These are phyloP conservation scores for Laticauda colubrina DNA, from an alignment of 2,113 vertebrate species.

Conservation along the genomic window DNA sequence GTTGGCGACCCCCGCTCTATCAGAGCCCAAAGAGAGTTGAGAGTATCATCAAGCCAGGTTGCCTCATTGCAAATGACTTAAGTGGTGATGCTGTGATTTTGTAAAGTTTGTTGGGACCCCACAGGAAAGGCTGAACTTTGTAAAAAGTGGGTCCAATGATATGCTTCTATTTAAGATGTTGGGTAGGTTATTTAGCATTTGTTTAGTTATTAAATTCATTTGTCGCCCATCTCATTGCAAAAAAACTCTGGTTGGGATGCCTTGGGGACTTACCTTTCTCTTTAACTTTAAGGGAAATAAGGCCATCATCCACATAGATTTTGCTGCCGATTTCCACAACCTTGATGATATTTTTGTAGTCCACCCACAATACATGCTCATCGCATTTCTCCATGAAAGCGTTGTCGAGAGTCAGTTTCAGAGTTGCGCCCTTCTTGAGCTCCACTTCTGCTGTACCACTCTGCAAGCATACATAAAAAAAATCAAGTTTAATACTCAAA, in stretches of 20 bases:
- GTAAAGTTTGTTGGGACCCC: not conserved
- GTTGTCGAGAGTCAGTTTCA: conserved; percentile 89
- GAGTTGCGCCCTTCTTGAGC: conserved; percentile 82
- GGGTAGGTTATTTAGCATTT: not conserved
- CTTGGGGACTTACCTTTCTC: conserved; percentile 77
- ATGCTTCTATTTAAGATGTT: not conserved
- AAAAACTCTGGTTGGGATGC: not conserved
- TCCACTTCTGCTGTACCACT: conserved; percentile 95
- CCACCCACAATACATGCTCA: conserved; percentile 88
- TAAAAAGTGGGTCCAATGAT: not conserved
- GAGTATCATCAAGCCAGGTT: not conserved
- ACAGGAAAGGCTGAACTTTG: not conserved
- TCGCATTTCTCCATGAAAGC: conserved; percentile 89
- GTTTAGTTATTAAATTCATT: not conserved
- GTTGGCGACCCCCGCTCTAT: too few relatives aligned
- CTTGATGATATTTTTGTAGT: conserved; percentile 96
- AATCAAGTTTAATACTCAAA: fast-evolving
- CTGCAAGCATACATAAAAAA: conserved; percentile 56
- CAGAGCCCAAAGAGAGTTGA: not conserved
- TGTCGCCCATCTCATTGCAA: not conserved
- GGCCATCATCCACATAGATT: conserved; percentile 90
- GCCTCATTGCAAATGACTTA: not conserved
- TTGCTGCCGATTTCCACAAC: conserved; percentile 85
- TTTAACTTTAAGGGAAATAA: conserved; percentile 90
- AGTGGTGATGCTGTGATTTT: not conserved